phyloP scores from a whole-genome alignment of 2,888 invertebrate genomes.

The Agonopterix subpropinquella region DNA sequence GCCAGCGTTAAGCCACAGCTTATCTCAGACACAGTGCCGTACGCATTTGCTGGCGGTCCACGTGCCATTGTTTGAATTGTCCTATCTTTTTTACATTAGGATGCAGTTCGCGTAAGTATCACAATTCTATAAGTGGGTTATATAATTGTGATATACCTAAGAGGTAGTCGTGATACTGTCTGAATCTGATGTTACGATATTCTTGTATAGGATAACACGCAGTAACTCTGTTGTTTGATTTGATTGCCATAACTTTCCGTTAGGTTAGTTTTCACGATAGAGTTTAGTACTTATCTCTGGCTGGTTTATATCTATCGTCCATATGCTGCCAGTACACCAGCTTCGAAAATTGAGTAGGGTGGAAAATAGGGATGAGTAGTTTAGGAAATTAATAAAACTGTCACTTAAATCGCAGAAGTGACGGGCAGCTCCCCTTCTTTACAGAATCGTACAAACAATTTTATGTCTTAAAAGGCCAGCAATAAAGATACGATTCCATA shows the following conservation, averaged over 20 bases:
- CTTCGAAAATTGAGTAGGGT: constrained; percentile 63
- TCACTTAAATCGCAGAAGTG: constrained; percentile 78
- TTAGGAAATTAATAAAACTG: constrained; percentile 86
- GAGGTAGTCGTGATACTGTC: no score
- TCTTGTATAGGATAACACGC: no score
- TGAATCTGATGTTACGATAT: no score
- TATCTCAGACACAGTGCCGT: constrained; percentile 57
- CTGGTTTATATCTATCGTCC: constrained; percentile 19
- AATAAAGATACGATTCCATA: constrained; percentile 31
- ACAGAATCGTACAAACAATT: constrained; percentile 32
- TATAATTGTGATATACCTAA: constrained; percentile 3
- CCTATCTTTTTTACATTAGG: constrained; percentile 50
- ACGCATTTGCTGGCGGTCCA: constrained; percentile 57
- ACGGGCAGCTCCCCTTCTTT: constrained; percentile 50
- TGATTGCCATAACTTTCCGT: no score
- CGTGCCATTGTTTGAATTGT: constrained; percentile 52
- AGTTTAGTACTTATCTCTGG: no score
- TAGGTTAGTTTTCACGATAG: no score
- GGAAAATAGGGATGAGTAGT: constrained; percentile 63
- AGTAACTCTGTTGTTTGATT: no score
- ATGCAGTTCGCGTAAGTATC: constrained; percentile 31
- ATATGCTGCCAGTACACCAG: constrained; percentile 58
- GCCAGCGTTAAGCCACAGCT: constrained; percentile 62
- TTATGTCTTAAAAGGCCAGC: constrained; percentile 31
- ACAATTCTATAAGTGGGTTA: constrained; percentile 33